Conservation (phyloP, 2,888 invertebrate genomes). For the Chaitophorus viminalis region DNA sequence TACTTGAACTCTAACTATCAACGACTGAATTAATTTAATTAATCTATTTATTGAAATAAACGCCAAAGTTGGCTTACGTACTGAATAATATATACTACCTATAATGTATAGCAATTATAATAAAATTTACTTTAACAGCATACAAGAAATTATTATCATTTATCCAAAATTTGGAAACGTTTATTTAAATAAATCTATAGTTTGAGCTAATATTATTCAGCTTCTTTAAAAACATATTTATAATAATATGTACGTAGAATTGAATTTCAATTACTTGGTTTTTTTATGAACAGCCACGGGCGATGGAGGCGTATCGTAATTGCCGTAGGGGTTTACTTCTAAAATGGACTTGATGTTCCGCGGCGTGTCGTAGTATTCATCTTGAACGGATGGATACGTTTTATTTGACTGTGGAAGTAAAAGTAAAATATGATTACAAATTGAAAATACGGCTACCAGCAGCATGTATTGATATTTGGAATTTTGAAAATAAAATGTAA, state of each 20-base stretch:
- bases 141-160: neutral
- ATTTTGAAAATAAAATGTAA: slow-evolving; percentile 2
- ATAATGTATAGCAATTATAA: no score
- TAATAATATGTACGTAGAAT: neutral
- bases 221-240: neutral
- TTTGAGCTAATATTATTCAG: slow-evolving; percentile 2
- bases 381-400: slow-evolving; percentile 65
- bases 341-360: slow-evolving; percentile 64
- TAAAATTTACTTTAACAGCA: no score
- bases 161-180: neutral
- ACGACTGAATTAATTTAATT: no score
- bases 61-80: no score
- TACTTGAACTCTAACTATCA: neutral
- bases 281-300: slow-evolving; percentile 66
- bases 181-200: neutral
- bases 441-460: slow-evolving; percentile 67
- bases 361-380: slow-evolving; percentile 66
- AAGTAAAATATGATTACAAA: slow-evolving; percentile 13
- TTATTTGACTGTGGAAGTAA: slow-evolving; percentile 71
- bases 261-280: slow-evolving; percentile 49
- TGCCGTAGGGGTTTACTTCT: slow-evolving; percentile 71
- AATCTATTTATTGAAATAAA: no score
- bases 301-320: slow-evolving; percentile 72
- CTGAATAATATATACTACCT: no score
- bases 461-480: slow-evolving; percentile 24